Conservation (phyloP, 1,140 invertebrate genomes). For the Aphidius ervi region DNA sequence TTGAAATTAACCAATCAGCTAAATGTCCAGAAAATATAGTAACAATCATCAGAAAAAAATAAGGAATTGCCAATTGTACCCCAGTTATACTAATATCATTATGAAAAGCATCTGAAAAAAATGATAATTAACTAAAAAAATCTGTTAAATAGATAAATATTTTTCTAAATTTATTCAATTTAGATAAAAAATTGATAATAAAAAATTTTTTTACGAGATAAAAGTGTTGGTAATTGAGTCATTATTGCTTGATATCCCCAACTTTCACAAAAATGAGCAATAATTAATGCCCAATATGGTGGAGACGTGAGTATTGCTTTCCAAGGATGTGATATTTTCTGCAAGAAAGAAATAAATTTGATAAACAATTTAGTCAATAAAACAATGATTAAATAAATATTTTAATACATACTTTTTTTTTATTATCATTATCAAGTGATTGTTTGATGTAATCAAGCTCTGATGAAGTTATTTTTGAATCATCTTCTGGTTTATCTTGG, state of each 20-base stretch:
- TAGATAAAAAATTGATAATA: background rate
- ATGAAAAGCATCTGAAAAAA: conserved; percentile 62
- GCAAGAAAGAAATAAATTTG: background rate
- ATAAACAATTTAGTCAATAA: background rate
- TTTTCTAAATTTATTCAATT: background rate
- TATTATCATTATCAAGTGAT: conserved; percentile 28
- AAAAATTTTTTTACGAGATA: conserved; percentile 63
- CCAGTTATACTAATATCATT: conserved; percentile 73
- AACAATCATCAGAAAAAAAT: conserved; percentile 78
- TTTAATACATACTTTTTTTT: conserved; percentile 24
- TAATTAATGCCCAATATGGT: conserved; percentile 86
- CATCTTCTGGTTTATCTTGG: conserved; percentile 71
- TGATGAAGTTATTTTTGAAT: conserved; percentile 67
- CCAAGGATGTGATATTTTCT: conserved; percentile 70
- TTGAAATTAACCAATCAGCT: conserved; percentile 70
- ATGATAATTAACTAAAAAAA: background rate
- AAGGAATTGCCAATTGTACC: conserved; percentile 77
- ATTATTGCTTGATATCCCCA: conserved; percentile 95
- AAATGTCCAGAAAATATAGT: conserved; percentile 74
- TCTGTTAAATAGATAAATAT: conserved; percentile 6
- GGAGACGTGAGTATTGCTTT: conserved; percentile 72
- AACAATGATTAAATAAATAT: background rate
- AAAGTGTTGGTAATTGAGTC: conserved; percentile 85
- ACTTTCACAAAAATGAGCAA: conserved; percentile 90
- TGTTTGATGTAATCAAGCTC: conserved; percentile 75